Evolutionary conservation across 2,797 vertebrate genomes (phyloP).

Genomic region (Scolopax bukidnonensis): DNA sequence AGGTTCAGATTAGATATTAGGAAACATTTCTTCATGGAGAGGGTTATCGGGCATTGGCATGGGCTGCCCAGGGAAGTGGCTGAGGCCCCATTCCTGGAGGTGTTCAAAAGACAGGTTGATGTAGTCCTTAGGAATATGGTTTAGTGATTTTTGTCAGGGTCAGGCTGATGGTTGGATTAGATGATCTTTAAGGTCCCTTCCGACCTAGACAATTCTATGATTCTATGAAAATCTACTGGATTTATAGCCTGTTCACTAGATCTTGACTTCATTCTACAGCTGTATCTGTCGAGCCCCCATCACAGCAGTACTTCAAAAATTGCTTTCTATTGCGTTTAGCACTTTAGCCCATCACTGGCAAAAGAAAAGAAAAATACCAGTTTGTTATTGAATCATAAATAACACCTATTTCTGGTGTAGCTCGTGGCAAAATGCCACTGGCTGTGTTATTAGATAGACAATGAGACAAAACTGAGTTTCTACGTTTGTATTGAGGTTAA

Average conservation of each 20-base stretch:
- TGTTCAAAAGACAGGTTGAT: too few species aligned
- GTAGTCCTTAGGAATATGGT: too few species aligned
- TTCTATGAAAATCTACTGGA: background rate
- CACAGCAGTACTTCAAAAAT: background rate
- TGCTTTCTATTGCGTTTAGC: background rate
- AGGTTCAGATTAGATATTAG: too few species aligned
- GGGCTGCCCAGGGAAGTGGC: too few species aligned
- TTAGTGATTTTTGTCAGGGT: too few species aligned
- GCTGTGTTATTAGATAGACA: background rate
- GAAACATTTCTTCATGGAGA: too few species aligned
- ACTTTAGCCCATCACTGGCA: background rate
- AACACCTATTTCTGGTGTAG: background rate
- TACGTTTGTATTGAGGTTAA: background rate
- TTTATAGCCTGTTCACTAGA: background rate
- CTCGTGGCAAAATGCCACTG: background rate
- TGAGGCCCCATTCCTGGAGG: too few species aligned
- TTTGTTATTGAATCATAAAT: background rate
- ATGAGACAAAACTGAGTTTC: background rate
- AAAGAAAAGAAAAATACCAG: background rate
- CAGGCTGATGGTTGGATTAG: too few species aligned
- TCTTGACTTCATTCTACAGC: background rate
- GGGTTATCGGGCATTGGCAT: too few species aligned
- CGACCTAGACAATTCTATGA: too few species aligned
- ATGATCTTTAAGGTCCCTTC: too few species aligned
- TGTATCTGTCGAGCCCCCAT: background rate